phyloP scores from a whole-genome alignment of 2,797 vertebrate genomes.

The Pipistrellus pygmaeus region DNA sequence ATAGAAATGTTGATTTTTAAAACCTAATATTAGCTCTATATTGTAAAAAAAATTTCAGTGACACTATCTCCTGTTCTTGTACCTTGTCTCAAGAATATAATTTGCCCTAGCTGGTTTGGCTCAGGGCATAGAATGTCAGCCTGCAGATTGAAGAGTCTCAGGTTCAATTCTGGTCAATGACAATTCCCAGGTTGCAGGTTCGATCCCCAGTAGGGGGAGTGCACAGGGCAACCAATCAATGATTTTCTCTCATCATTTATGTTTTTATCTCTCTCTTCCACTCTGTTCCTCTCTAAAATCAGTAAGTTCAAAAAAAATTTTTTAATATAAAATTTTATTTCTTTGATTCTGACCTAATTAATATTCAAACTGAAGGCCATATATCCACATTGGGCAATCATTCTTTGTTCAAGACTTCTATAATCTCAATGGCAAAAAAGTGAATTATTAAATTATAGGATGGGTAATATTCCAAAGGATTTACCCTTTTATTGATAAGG shows the following conservation, averaged over 20 bases:
- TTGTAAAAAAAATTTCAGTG: neutral
- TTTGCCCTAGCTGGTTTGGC: neutral
- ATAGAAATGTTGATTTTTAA: constrained; percentile 45
- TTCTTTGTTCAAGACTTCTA: neutral
- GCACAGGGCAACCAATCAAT: too few species aligned
- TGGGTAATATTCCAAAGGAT: constrained; percentile 8
- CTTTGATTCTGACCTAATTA: constrained; percentile 24
- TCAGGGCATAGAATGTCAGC: neutral
- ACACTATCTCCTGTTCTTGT: neutral
- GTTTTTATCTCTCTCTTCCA: too few species aligned
- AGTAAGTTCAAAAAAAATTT: too few species aligned
- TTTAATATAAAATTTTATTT: neutral
- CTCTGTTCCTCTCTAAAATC: too few species aligned
- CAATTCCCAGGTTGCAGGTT: neutral
- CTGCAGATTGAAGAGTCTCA: neutral
- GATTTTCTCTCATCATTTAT: too few species aligned
- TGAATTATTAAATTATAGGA: constrained; percentile 19
- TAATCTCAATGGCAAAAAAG: neutral
- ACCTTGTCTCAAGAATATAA: neutral
- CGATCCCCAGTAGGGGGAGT: too few species aligned
- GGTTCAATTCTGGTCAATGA: too few species aligned
- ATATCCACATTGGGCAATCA: neutral
- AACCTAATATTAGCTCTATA: constrained; percentile 4
- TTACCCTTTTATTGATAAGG: neutral
- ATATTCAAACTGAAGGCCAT: constrained; percentile 19